These are phyloP conservation scores for Aethes cnicana DNA, from an alignment of 2,888 invertebrate genomes.

Conservation along the genomic window DNA sequence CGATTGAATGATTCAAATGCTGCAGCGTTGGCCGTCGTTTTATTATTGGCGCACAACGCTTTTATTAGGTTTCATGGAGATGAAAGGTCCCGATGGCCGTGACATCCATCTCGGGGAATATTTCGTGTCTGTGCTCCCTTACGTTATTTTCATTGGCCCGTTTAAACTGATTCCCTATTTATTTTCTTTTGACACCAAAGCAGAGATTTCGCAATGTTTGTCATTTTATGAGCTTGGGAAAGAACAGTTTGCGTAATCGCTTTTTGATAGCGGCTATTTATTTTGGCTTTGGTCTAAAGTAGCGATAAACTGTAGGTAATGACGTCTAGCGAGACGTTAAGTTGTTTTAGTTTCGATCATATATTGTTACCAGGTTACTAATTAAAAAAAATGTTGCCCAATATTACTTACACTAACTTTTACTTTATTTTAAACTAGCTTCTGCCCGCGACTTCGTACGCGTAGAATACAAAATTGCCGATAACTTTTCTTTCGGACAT, in stretches of 20 bases:
- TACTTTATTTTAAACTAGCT: too few relatives aligned
- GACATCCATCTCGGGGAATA: constrained; percentile 6
- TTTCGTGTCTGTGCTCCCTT: background rate
- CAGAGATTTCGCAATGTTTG: constrained; percentile 68
- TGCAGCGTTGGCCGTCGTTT: background rate
- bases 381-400: too few relatives aligned
- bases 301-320: constrained; percentile 68
- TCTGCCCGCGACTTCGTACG: too few relatives aligned
- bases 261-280: constrained; percentile 72
- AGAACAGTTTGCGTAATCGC: constrained; percentile 73
- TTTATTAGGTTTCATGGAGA: constrained; percentile 18
- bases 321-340: constrained; percentile 55
- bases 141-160: constrained; percentile 26
- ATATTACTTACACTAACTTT: too few relatives aligned
- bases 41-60: constrained; percentile 3
- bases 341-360: constrained; percentile 43
- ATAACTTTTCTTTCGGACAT: too few relatives aligned
- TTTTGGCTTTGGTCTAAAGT: constrained; percentile 59
- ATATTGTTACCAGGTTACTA: too few relatives aligned
- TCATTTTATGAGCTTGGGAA: constrained; percentile 70
- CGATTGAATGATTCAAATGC: background rate
- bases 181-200: constrained; percentile 70
- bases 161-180: constrained; percentile 58
- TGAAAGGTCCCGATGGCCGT: background rate
- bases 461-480: too few relatives aligned